phyloP scores from a whole-genome alignment of 2,113 vertebrate genomes.

The Gymnorhina tibicen region DNA sequence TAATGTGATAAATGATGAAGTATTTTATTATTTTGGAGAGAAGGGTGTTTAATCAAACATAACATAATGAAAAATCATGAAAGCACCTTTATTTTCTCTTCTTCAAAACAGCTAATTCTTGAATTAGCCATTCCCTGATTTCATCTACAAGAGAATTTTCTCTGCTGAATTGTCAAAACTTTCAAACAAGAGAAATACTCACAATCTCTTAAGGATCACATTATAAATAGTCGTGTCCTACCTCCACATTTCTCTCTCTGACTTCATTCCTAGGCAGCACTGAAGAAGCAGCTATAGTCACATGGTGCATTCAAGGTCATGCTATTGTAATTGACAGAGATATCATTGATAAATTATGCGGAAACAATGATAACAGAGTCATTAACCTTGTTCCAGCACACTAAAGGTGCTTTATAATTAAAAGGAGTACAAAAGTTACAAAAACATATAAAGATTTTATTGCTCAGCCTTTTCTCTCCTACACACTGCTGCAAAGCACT shows the following conservation, averaged over 20 bases:
- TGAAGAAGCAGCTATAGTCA: slow-evolving; percentile 4
- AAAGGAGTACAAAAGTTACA: slow-evolving; percentile 20
- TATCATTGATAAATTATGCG: slow-evolving; percentile 43
- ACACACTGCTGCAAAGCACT: neutral
- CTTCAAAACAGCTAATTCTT: neutral
- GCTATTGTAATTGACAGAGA: slow-evolving; percentile 45
- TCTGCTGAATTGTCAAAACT: slow-evolving; percentile 31
- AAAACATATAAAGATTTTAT: slow-evolving; percentile 38
- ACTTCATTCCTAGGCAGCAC: slow-evolving; percentile 41
- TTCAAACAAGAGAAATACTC: slow-evolving; percentile 33
- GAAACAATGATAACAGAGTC: slow-evolving; percentile 28
- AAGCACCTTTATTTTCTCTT: neutral
- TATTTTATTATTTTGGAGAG: neutral
- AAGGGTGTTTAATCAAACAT: neutral
- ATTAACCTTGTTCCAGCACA: slow-evolving; percentile 50
- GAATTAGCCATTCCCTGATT: neutral
- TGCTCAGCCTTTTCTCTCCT: slow-evolving; percentile 6
- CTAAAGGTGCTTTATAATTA: slow-evolving; percentile 26
- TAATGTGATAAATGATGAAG: neutral
- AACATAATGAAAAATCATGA: neutral
- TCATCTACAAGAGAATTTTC: slow-evolving; percentile 36
- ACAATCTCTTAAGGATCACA: neutral
- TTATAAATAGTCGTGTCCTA: slow-evolving; percentile 36
- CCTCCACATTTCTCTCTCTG: slow-evolving; percentile 26
- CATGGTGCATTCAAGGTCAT: slow-evolving; percentile 59